Evolutionary conservation across 2,888 invertebrate genomes (phyloP).

Genomic region (Boloria selene): DNA sequence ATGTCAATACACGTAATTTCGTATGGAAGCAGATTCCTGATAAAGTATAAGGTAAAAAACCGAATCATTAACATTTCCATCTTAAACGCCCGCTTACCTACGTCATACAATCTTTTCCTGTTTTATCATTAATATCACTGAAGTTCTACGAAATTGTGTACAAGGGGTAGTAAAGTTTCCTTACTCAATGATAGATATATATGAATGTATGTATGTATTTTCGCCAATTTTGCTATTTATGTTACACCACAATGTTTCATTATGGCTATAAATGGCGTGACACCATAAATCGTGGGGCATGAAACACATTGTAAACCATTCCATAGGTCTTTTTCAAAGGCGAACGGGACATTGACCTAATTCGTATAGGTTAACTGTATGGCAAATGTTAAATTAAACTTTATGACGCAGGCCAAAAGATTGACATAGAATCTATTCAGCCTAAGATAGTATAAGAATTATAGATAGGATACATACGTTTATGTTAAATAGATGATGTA

Average conservation of each 20-base stretch:
- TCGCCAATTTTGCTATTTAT: conserved; percentile 32
- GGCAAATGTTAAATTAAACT: conserved; percentile 39
- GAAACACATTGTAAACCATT: conserved; percentile 59
- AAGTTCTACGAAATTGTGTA: conserved; percentile 4
- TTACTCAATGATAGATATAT: not conserved
- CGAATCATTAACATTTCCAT: conserved; percentile 3
- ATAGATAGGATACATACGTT: not conserved
- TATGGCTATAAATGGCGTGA: conserved; percentile 72
- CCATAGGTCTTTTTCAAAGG: conserved; percentile 47
- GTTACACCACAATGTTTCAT: conserved; percentile 41
- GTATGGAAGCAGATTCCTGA: not conserved
- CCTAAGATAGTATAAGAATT: not conserved
- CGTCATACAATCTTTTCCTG: conserved; percentile 19
- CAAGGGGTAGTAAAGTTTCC: conserved; percentile 6
- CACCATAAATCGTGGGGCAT: conserved; percentile 68
- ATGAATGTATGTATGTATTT: conserved; percentile 12
- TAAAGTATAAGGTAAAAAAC: conserved; percentile 15
- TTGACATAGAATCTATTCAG: not conserved
- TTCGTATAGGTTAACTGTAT: conserved; percentile 55
- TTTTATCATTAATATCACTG: not conserved
- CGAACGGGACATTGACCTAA: conserved; percentile 69
- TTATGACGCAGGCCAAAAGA: conserved; percentile 28
- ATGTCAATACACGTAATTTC: not conserved
- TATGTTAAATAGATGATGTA: not conserved
- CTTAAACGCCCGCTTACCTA: not conserved